Percentiles rank a stretch among this genome's conserved stretches.
These are phyloP conservation scores for Cassiopea andromeda DNA, from an alignment of 30 jellyfish, hydroid and myxozoan genomes.

Conservation along the genomic window DNA sequence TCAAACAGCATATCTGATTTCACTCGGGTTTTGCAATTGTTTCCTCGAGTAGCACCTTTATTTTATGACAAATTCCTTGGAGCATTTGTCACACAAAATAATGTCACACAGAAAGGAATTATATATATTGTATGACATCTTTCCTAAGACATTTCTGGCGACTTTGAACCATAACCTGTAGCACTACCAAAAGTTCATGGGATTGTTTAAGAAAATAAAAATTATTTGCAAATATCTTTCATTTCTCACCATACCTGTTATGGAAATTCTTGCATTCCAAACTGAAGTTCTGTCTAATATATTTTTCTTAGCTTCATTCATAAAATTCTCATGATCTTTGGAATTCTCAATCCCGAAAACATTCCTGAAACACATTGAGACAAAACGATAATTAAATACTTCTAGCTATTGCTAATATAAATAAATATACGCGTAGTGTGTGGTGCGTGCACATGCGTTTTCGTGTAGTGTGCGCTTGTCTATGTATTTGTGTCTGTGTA, in stretches of 20 bases:
- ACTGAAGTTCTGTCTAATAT: slow-evolving; percentile 90
- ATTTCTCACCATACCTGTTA: slow-evolving; percentile 25
- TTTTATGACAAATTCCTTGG: too few relatives aligned
- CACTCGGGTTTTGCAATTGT: too few relatives aligned
- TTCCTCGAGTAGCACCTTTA: too few relatives aligned
- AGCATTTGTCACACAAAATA: too few relatives aligned
- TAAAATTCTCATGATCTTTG: slow-evolving; percentile 23
- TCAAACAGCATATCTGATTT: too few relatives aligned
- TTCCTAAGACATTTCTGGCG: too few relatives aligned
- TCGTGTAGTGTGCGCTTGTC: too few relatives aligned
- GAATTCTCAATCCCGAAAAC: slow-evolving; percentile 68
- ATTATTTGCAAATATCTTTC: neutral
- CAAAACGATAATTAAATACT: neutral
- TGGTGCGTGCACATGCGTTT: too few relatives aligned
- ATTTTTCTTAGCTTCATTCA: slow-evolving; percentile 83
- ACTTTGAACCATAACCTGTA: neutral
- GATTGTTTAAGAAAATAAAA: neutral
- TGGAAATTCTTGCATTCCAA: slow-evolving; percentile 91
- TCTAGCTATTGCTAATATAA: neutral
- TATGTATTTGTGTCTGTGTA: too few relatives aligned
- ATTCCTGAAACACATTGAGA: slow-evolving; percentile 53
- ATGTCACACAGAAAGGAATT: too few relatives aligned
- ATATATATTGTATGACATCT: too few relatives aligned
- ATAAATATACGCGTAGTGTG: too few relatives aligned
- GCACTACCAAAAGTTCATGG: neutral